Conservation (phyloP, 2,888 invertebrate genomes). For the Caenorhabditis sp. region DNA sequence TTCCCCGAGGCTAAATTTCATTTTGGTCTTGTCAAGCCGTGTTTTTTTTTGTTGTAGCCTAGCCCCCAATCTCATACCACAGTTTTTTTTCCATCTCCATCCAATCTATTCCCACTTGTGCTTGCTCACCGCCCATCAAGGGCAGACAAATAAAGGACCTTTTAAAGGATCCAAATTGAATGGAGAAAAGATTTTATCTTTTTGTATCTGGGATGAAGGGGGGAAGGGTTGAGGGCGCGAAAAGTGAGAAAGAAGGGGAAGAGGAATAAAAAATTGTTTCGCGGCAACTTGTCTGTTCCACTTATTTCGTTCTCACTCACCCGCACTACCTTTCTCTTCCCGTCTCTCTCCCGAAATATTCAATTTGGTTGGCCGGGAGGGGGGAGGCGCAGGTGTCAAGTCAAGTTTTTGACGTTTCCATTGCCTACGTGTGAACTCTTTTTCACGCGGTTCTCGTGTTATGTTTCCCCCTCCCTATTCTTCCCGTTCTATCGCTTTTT, state of each 20-base stretch:
- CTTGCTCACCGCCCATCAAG: too few species aligned
- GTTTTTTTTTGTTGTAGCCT: too few species aligned
- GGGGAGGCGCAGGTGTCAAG: neutral
- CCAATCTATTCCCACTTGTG: neutral
- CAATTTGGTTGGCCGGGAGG: neutral
- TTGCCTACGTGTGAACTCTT: constrained; percentile 1
- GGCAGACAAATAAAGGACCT: too few species aligned
- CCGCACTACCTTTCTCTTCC: neutral
- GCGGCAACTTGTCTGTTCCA: constrained; percentile 27
- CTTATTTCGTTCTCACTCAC: constrained; percentile 14
- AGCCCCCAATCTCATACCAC: too few species aligned
- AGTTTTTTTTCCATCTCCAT: neutral
- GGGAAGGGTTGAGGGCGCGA: neutral
- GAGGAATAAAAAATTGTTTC: constrained; percentile 24
- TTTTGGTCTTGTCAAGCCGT: constrained; percentile 28
- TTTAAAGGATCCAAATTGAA: neutral
- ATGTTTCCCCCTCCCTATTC: neutral
- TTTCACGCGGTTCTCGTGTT: neutral
- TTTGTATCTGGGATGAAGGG: too few species aligned
- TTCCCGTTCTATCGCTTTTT: constrained; percentile 8
- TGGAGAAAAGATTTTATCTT: neutral
- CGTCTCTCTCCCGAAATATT: neutral
- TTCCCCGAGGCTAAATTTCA: constrained; percentile 38
- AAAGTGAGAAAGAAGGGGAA: constrained; percentile 1
- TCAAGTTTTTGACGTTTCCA: constrained; percentile 3